Evolutionary conservation across 2,797 vertebrate species (phyloP).

Genomic region (Sebastes iracundus): DNA sequence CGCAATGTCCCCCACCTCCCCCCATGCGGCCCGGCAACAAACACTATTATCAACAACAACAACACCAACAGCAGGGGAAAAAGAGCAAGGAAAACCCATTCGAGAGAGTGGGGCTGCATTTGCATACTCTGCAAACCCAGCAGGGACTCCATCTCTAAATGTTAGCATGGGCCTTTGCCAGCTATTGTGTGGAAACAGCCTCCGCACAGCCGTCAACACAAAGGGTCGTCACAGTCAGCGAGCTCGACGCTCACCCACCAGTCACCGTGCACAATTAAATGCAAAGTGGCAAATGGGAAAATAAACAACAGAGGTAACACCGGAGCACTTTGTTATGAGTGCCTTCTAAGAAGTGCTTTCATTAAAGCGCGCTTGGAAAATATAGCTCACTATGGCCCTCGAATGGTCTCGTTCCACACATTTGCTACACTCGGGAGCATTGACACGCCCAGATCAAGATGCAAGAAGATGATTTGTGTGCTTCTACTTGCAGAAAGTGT

Average conservation of each 20-base stretch:
- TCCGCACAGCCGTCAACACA: slow-evolving; percentile 29
- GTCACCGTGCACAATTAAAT: slow-evolving; percentile 19
- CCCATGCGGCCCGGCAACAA: slow-evolving; percentile 43
- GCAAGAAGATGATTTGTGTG: neutral
- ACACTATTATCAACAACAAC: slow-evolving; percentile 58
- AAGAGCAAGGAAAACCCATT: slow-evolving; percentile 16
- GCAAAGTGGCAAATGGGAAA: slow-evolving; percentile 29
- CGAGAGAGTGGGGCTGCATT: slow-evolving; percentile 27
- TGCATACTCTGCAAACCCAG: slow-evolving; percentile 42
- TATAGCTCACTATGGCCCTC: neutral
- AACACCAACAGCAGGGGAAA: neutral
- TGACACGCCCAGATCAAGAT: neutral
- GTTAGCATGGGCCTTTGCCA: slow-evolving; percentile 35
- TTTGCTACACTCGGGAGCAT: neutral
- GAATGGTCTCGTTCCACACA: neutral
- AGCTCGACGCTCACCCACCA: slow-evolving; percentile 21
- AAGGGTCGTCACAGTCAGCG: slow-evolving; percentile 42
- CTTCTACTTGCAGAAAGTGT: neutral
- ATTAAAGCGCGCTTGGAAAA: neutral
- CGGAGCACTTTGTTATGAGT: slow-evolving; percentile 21
- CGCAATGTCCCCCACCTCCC: neutral
- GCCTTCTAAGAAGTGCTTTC: neutral
- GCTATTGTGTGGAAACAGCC: slow-evolving; percentile 39
- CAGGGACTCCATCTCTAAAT: slow-evolving; percentile 36
- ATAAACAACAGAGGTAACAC: slow-evolving; percentile 25